phyloP scores from a whole-genome alignment of 2,888 invertebrate species.

The Drosophila quinaria region DNA sequence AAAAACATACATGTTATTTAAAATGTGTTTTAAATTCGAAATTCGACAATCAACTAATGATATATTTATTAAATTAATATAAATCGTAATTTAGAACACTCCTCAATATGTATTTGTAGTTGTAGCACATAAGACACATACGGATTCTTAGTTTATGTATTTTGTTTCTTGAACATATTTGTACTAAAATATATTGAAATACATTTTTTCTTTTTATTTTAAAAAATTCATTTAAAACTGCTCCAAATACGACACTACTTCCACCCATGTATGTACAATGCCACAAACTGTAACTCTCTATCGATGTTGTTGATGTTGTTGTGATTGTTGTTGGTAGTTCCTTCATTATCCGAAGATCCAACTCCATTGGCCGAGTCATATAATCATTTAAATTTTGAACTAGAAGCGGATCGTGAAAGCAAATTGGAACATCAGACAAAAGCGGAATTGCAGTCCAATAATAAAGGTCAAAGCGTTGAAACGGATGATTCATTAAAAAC shows the following conservation, averaged over 20 bases:
- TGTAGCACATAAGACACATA: slow-evolving; percentile 14
- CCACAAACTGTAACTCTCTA: slow-evolving; percentile 26
- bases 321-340: slow-evolving; percentile 77
- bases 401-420: slow-evolving; percentile 78
- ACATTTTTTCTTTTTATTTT: slow-evolving; percentile 28
- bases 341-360: slow-evolving; percentile 86
- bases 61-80: neutral
- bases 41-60: neutral
- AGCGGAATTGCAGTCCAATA: slow-evolving; percentile 60
- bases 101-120: slow-evolving; percentile 12
- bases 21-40: neutral
- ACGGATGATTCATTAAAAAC: slow-evolving; percentile 77
- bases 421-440: slow-evolving; percentile 19
- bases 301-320: slow-evolving; percentile 30
- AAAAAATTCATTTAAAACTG: slow-evolving; percentile 5
- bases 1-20: too few species aligned
- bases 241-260: slow-evolving; percentile 29
- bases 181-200: slow-evolving; percentile 29
- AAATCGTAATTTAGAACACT: neutral
- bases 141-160: slow-evolving; percentile 1
- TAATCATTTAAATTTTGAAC: slow-evolving; percentile 85
- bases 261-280: slow-evolving; percentile 6
- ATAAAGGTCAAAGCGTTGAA: slow-evolving; percentile 42
- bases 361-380: slow-evolving; percentile 85
- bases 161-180: slow-evolving; percentile 15